A percentile compares a stretch with the other conserved stretches of the same genome.
These are phyloP conservation scores for Endotricha flammealis DNA, from an alignment of 2,888 invertebrate genomes.

Conservation along the genomic window DNA sequence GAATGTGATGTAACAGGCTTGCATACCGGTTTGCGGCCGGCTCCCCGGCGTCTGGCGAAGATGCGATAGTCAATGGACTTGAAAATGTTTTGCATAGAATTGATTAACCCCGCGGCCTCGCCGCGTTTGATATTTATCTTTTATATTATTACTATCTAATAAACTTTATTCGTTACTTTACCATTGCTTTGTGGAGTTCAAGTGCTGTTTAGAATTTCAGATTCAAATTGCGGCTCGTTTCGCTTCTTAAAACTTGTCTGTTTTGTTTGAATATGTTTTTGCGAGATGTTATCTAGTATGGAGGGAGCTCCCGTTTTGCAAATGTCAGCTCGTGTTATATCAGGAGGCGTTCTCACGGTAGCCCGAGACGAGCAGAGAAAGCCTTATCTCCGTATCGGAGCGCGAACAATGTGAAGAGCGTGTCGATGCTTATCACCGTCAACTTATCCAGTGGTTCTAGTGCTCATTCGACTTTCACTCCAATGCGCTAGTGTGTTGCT, in stretches of 20 bases:
- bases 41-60: constrained; percentile 65
- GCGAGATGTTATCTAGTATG: constrained; percentile 37
- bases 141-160: constrained; percentile 17
- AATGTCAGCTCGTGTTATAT: constrained; percentile 50
- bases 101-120: constrained; percentile 44
- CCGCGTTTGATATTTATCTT: constrained; percentile 30
- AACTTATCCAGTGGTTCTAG: constrained; percentile 54
- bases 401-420: constrained; percentile 71
- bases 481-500: constrained; percentile 35
- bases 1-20: constrained; percentile 50
- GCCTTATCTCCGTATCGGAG: constrained; percentile 71
- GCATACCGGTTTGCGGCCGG: constrained; percentile 63
- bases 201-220: constrained; percentile 3
- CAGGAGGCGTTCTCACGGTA: constrained; percentile 64
- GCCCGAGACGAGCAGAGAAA: constrained; percentile 64
- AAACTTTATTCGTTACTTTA: neutral
- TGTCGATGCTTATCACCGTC: constrained; percentile 65
- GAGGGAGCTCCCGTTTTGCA: constrained; percentile 50
- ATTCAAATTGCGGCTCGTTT: neutral
- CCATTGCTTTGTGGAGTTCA: neutral
- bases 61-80: constrained; percentile 52
- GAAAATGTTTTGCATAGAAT: constrained; percentile 51
- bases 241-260: constrained; percentile 1
- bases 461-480: constrained; percentile 66
- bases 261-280: constrained; percentile 20